phyloP scores from a whole-genome alignment of 2,797 vertebrate genomes.

The Alfaro cultratus region DNA sequence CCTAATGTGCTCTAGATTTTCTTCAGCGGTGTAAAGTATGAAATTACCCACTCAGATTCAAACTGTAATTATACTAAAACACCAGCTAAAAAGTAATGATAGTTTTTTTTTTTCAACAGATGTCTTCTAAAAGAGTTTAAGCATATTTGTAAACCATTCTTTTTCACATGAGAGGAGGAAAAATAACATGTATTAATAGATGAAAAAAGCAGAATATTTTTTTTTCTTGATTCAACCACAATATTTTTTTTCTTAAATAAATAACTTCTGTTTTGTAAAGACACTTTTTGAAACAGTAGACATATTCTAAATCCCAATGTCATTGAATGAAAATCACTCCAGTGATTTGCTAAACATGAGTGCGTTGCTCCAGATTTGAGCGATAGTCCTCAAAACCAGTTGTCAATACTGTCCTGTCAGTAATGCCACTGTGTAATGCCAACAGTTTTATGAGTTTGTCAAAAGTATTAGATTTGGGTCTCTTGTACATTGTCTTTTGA shows the following conservation, averaged over 20 bases:
- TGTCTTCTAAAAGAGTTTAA: slow-evolving; percentile 87
- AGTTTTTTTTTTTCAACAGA: slow-evolving; percentile 51
- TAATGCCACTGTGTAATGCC: slow-evolving; percentile 69
- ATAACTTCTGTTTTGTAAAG: slow-evolving; percentile 99
- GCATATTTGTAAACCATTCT: slow-evolving; percentile 87
- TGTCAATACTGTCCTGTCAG: slow-evolving; percentile 65
- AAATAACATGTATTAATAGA: slow-evolving; percentile 83
- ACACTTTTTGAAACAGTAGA: slow-evolving; percentile 99
- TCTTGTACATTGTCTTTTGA: slow-evolving; percentile 99
- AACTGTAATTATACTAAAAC: slow-evolving; percentile 45
- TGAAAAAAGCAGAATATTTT: slow-evolving; percentile 91
- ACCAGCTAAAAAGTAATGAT: slow-evolving; percentile 38
- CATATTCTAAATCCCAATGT: slow-evolving; percentile 96
- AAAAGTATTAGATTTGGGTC: slow-evolving; percentile 94
- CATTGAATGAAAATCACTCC: slow-evolving; percentile 89
- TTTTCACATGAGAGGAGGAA: slow-evolving; percentile 68
- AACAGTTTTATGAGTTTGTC: slow-evolving; percentile 77
- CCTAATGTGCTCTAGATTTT: slow-evolving; percentile 60
- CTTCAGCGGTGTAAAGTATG: slow-evolving; percentile 57
- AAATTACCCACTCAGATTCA: slow-evolving; percentile 51
- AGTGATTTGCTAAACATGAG: slow-evolving; percentile 66
- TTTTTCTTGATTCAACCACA: slow-evolving; percentile 98
- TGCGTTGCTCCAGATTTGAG: slow-evolving; percentile 60
- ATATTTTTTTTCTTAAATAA: slow-evolving; percentile 98
- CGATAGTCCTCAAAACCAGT: slow-evolving; percentile 59